phyloP scores from a whole-genome alignment of 2,888 invertebrate species.

The Cosmia trapezina region DNA sequence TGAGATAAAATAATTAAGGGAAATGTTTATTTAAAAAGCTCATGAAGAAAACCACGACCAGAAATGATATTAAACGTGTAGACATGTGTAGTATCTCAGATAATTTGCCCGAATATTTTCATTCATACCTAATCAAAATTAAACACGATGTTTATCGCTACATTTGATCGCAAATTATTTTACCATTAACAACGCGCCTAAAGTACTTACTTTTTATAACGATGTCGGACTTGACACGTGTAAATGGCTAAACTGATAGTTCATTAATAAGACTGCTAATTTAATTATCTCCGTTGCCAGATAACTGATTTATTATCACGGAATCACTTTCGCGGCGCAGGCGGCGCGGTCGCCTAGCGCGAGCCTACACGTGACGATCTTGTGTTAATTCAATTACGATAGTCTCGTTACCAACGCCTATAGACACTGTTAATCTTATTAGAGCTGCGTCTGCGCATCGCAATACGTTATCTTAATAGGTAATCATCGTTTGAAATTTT shows the following conservation, averaged over 20 bases:
- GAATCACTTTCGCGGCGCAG: conserved; percentile 69
- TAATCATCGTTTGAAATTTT: conserved; percentile 44
- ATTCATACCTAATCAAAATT: conserved; percentile 2
- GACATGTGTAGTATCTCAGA: not conserved
- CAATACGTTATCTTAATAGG: conserved; percentile 49
- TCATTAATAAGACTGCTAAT: conserved; percentile 52
- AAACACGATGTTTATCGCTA: not conserved
- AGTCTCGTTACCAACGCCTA: conserved; percentile 64
- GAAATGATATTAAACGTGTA: not conserved
- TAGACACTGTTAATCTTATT: conserved; percentile 55
- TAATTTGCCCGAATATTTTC: conserved; percentile 9
- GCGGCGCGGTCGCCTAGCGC: conserved; percentile 46
- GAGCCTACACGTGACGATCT: conserved; percentile 65
- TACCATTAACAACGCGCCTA: not conserved
- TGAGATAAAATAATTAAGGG: conserved; percentile 4
- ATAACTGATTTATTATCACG: conserved; percentile 72
- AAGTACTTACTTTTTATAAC: conserved; percentile 4
- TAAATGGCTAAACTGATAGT: conserved; percentile 31
- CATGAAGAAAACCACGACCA: not conserved
- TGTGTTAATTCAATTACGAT: conserved; percentile 71
- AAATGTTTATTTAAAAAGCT: not conserved
- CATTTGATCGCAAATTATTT: conserved; percentile 11
- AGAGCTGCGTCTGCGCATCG: conserved; percentile 36
- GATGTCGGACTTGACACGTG: not conserved
- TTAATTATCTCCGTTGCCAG: conserved; percentile 66